These are phyloP conservation scores for Liparis tanakae DNA, from an alignment of 2,797 vertebrate species.

Conservation along the genomic window DNA sequence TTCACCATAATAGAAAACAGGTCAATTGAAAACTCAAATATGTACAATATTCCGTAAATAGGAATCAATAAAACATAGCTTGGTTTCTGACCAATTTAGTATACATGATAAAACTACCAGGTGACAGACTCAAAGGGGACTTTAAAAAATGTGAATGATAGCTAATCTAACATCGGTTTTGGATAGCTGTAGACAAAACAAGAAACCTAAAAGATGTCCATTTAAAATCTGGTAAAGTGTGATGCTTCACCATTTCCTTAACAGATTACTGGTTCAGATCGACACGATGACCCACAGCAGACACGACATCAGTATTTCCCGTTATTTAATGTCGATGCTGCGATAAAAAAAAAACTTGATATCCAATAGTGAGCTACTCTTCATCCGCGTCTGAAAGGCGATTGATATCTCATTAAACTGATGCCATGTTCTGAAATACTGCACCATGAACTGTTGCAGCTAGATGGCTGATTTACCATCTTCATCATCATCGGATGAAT, in stretches of 20 bases:
- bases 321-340: too few species aligned
- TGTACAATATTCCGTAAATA: neutral
- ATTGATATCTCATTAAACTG: neutral
- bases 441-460: neutral
- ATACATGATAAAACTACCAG: too few species aligned
- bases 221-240: neutral
- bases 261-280: neutral
- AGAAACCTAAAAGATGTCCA: neutral
- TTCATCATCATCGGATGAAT: neutral
- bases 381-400: neutral
- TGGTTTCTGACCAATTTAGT: neutral
- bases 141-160: neutral
- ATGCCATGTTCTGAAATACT: neutral
- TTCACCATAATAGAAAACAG: neutral
- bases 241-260: neutral
- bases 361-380: too few species aligned
- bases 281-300: neutral
- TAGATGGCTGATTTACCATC: neutral
- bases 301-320: neutral
- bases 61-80: accelerated
- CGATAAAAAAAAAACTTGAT: neutral
- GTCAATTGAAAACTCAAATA: neutral
- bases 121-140: neutral
- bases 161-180: neutral
- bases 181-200: neutral